Conservation (phyloP, 1,140 invertebrate genomes). For the Acromyrmex charruanus region DNA sequence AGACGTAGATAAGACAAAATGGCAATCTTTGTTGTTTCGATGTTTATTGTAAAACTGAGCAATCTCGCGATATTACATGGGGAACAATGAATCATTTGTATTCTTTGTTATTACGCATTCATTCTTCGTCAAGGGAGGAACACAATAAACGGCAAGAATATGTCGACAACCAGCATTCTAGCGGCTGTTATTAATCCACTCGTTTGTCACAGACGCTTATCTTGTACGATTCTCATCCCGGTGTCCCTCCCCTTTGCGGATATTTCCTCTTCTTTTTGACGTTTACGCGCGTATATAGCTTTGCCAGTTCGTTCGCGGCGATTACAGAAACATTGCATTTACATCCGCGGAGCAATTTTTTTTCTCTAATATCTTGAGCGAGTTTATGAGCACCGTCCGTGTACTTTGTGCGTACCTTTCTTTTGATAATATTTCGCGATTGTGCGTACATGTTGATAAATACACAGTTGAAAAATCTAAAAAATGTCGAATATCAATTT, state of each 20-base stretch:
- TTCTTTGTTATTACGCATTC: constrained; percentile 63
- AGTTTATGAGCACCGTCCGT: constrained; percentile 21
- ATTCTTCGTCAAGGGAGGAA: constrained; percentile 63
- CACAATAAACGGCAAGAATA: constrained; percentile 69
- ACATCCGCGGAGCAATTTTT: constrained; percentile 40
- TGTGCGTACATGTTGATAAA: background rate
- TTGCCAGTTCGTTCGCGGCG: constrained; percentile 14
- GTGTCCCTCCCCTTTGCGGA: constrained; percentile 35
- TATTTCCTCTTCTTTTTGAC: constrained; percentile 42
- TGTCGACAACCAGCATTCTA: constrained; percentile 68
- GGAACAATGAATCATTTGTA: constrained; percentile 36
- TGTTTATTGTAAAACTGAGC: background rate
- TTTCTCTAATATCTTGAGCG: constrained; percentile 14
- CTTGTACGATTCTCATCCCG: constrained; percentile 67
- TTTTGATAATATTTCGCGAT: background rate
- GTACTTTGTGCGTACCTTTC: background rate
- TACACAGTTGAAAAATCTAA: background rate
- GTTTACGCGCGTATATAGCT: constrained; percentile 15
- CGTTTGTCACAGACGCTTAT: constrained; percentile 80
- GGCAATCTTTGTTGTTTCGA: background rate
- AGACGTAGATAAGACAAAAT: constrained; percentile 25
- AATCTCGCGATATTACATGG: constrained; percentile 58
- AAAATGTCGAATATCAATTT: no score
- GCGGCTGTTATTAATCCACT: constrained; percentile 79
- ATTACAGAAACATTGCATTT: constrained; percentile 55